These are phyloP conservation scores for Myotis pilosus DNA, from an alignment of 2,797 vertebrate genomes.

Conservation along the genomic window DNA sequence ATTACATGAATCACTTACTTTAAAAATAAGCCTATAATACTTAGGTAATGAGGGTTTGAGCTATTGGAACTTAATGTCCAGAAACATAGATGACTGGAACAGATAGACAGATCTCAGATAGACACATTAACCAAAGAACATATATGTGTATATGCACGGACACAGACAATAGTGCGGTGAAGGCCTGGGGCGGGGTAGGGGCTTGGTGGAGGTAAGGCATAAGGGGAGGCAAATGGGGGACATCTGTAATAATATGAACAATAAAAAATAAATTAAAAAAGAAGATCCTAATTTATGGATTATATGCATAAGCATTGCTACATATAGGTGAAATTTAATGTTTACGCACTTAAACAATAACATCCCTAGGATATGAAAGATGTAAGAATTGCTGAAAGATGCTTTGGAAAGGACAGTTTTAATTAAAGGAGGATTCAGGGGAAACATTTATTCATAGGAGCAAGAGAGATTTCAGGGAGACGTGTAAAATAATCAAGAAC, in stretches of 20 bases:
- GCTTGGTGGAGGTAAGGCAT: background rate
- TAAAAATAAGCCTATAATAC: background rate
- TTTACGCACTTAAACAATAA: background rate
- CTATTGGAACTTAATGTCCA: background rate
- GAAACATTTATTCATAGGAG: background rate
- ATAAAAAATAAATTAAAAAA: slow-evolving; percentile 11
- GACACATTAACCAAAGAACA: background rate
- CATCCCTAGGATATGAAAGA: background rate
- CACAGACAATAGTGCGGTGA: background rate
- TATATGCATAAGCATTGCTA: background rate
- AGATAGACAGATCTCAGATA: background rate
- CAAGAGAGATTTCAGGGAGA: background rate
- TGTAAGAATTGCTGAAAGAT: background rate
- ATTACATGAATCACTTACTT: background rate
- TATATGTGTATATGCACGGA: background rate
- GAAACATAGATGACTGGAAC: background rate
- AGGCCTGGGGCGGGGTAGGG: background rate
- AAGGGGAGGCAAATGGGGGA: background rate
- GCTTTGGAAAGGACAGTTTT: background rate
- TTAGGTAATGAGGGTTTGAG: background rate
- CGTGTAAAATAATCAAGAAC: background rate
- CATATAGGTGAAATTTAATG: background rate
- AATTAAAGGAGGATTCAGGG: background rate
- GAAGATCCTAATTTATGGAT: background rate
- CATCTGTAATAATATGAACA: background rate